phyloP scores from a whole-genome alignment of 2,888 invertebrate species.

The Ochlodes sylvanus region DNA sequence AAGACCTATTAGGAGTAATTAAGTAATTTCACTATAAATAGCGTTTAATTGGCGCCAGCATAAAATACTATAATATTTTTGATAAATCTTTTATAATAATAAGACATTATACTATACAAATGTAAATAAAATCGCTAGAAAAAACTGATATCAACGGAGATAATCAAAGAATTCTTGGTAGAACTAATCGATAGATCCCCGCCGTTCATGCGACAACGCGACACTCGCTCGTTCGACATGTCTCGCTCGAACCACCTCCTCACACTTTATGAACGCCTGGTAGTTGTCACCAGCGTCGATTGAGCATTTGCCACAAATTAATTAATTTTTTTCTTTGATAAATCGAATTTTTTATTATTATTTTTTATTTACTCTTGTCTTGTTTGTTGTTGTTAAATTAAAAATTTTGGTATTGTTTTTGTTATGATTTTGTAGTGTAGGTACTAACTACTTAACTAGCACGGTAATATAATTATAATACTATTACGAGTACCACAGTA shows the following conservation, averaged over 20 bases:
- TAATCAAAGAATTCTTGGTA: conserved; percentile 46
- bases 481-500: no score
- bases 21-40: no score
- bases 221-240: conserved; percentile 32
- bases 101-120: no score
- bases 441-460: no score
- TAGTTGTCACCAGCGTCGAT: conserved; percentile 80
- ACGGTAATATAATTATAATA: no score
- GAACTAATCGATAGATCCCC: conserved; percentile 39
- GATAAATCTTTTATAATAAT: neutral
- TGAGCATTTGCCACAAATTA: conserved; percentile 66
- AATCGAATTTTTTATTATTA: no score
- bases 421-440: no score
- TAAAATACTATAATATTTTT: no score
- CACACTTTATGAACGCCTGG: conserved; percentile 66
- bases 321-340: conserved; percentile 45
- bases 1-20: no score
- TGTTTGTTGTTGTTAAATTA: neutral
- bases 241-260: conserved; percentile 49
- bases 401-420: no score
- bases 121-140: neutral
- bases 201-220: conserved; percentile 51
- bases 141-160: neutral
- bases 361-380: conserved; percentile 1
- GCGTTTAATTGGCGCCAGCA: no score